Percentiles rank a stretch among this genome's conserved stretches.
Evolutionary conservation across 2,113 vertebrate species (phyloP).

Genomic region (Xenopus tropicalis): UCB_Xtro_10.0 CM004451.2:78812501-78813000

Average conservation of each 20-base stretch:
- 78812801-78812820: constrained; percentile 40
- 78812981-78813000: background rate
- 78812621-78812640: constrained; percentile 14
- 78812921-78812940: constrained; percentile 5
- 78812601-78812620: no score
- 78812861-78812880: constrained; percentile 9
- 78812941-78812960: background rate
- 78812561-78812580: no score
- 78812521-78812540: no score
- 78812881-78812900: constrained; percentile 18
- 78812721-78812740: constrained; percentile 60
- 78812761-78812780: constrained; percentile 61
- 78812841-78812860: constrained; percentile 30
- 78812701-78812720: constrained; percentile 59
- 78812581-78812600: no score
- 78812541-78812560: no score
- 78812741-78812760: constrained; percentile 60
- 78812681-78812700: constrained; percentile 51
- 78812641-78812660: background rate
- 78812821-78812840: constrained; percentile 30
- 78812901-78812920: background rate
- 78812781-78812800: constrained; percentile 48
- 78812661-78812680: constrained; percentile 51
- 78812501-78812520: no score
- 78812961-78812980: background rate